Conservation (phyloP, 2,888 invertebrate genomes). For the Drosophila pullipes region DNA sequence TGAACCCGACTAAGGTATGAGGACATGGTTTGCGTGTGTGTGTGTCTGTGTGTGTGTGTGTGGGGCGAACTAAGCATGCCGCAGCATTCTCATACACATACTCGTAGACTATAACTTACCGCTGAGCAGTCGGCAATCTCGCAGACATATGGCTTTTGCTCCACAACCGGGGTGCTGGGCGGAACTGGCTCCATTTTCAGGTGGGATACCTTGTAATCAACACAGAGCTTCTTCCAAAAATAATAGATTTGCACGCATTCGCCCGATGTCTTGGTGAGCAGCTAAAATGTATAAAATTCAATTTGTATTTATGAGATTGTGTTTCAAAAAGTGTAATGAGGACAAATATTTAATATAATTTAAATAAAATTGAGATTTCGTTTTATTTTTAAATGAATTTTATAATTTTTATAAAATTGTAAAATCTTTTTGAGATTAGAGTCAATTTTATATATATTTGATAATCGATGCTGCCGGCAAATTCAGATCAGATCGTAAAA, state of each 20-base stretch:
- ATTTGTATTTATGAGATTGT: neutral
- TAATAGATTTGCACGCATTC: conserved; percentile 99
- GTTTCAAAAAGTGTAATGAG: neutral
- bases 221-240: conserved; percentile 99
- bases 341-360: neutral
- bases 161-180: conserved; percentile 62
- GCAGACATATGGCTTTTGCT: conserved; percentile 86
- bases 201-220: conserved; percentile 93
- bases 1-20: neutral
- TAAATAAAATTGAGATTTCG: neutral
- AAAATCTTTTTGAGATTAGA: neutral
- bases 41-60: neutral
- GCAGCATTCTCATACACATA: neutral
- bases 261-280: conserved; percentile 93
- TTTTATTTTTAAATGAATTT: neutral
- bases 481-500: neutral
- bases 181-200: conserved; percentile 87
- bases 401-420: too few species aligned
- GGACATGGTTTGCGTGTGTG: neutral
- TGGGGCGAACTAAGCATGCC: conserved; percentile 18
- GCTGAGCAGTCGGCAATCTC: conserved; percentile 89
- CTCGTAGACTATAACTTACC: conserved; percentile 65
- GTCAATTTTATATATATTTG: neutral
- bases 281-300: conserved; percentile 85
- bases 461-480: neutral